Conservation (phyloP, 2,113 vertebrate genomes). For the Neotoma lepida region DNA sequence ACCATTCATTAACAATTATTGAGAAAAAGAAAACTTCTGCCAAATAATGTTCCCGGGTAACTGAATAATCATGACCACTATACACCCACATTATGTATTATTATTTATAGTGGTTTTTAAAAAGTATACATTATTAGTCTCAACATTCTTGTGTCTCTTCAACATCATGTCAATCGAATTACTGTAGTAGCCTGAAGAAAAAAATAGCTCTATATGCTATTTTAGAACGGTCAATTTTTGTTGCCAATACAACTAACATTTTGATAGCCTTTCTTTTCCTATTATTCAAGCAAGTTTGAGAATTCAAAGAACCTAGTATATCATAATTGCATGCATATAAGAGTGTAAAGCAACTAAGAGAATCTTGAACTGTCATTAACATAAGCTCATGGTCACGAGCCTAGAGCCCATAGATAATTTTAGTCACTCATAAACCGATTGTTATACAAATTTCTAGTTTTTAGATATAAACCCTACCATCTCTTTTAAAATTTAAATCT, state of each 20-base stretch:
- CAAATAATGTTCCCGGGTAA: not conserved
- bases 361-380: not conserved
- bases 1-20: not conserved
- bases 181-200: not conserved
- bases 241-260: not conserved
- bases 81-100: not conserved
- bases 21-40: not conserved
- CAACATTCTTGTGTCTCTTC: not conserved
- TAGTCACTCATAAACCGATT: not conserved
- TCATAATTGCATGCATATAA: constrained; percentile 25
- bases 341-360: not conserved
- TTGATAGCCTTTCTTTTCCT: not conserved
- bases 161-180: not conserved
- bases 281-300: constrained; percentile 10
- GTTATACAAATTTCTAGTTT: not conserved
- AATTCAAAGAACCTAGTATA: not conserved
- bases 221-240: not conserved
- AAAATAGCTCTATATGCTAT: not conserved
- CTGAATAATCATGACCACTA: not conserved
- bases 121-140: not conserved
- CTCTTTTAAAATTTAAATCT: not conserved
- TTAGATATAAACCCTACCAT: not conserved
- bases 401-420: not conserved
- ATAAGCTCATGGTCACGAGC: not conserved
- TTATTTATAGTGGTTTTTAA: not conserved